phyloP scores from a whole-genome alignment of 2,113 vertebrate genomes.

The Leptosomus discolor region DNA sequence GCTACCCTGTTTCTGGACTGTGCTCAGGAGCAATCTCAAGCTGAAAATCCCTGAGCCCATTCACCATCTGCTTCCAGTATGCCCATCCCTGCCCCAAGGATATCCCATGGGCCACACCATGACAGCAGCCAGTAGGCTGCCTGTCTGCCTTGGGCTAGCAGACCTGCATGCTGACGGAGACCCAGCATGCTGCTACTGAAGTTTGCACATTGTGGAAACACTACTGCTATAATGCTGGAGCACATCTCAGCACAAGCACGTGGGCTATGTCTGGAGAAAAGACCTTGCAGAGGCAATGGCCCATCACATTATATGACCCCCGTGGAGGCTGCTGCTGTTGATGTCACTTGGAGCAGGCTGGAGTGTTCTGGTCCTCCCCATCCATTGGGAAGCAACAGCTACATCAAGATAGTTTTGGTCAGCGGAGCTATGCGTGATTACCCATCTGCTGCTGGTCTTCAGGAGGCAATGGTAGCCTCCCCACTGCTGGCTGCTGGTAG shows the following conservation, averaged over 20 bases:
- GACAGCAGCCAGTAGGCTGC: not conserved
- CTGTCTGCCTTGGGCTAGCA: not conserved
- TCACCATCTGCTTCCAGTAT: not conserved
- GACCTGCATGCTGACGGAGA: fast-evolving
- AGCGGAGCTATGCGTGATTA: not conserved
- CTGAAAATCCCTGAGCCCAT: not conserved
- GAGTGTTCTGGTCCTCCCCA: no score
- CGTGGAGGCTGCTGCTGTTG: not conserved
- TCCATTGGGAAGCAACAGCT: not conserved
- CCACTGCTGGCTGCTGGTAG: not conserved
- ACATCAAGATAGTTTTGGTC: not conserved
- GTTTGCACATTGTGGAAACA: not conserved
- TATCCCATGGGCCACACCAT: not conserved
- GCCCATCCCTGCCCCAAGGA: no score
- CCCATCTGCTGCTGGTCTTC: not conserved
- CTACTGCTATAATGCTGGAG: not conserved
- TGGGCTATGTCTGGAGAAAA: not conserved
- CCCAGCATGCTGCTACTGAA: not conserved
- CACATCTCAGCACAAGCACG: not conserved
- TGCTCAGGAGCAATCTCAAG: not conserved
- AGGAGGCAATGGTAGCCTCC: not conserved
- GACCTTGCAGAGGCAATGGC: not conserved
- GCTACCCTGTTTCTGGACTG: not conserved
- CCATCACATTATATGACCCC: not conserved
- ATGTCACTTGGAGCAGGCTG: not conserved